Evolutionary conservation across 2,888 invertebrate genomes (phyloP).

Genomic region (Dinocampus coccinellae): DNA sequence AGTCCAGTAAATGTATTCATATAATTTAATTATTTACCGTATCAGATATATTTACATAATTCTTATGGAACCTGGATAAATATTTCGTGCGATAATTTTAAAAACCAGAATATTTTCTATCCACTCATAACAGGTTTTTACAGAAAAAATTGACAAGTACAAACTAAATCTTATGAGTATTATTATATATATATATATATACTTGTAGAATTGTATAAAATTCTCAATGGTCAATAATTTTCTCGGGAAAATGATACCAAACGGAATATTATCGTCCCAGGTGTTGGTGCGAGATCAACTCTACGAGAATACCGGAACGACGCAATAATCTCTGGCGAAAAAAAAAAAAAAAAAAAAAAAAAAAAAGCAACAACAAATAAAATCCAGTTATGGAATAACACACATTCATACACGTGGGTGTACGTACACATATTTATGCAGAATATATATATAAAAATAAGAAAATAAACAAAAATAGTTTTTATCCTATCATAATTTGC

Average conservation of each 20-base stretch:
- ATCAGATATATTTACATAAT: constrained; percentile 14
- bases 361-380: background rate
- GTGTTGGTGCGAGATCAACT: constrained; percentile 5
- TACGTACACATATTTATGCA: background rate
- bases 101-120: constrained; percentile 31
- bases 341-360: too few species aligned
- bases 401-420: constrained; percentile 29
- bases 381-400: background rate
- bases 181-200: background rate
- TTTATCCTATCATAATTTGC: background rate
- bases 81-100: background rate
- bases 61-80: background rate
- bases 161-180: constrained; percentile 6
- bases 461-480: constrained; percentile 1
- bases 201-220: background rate
- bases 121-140: constrained; percentile 15
- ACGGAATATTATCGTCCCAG: constrained; percentile 17
- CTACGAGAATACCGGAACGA: background rate
- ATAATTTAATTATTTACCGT: background rate
- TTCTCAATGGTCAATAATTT: constrained; percentile 54
- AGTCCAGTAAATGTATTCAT: background rate
- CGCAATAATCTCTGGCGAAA: too few species aligned
- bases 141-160: background rate
- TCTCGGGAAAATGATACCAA: constrained; percentile 50
- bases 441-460: background rate